Evolutionary conservation across 2,888 invertebrate species (phyloP), one percentile per base, ranked within the genome.

Genomic region (Onchidella celtica): DNA sequence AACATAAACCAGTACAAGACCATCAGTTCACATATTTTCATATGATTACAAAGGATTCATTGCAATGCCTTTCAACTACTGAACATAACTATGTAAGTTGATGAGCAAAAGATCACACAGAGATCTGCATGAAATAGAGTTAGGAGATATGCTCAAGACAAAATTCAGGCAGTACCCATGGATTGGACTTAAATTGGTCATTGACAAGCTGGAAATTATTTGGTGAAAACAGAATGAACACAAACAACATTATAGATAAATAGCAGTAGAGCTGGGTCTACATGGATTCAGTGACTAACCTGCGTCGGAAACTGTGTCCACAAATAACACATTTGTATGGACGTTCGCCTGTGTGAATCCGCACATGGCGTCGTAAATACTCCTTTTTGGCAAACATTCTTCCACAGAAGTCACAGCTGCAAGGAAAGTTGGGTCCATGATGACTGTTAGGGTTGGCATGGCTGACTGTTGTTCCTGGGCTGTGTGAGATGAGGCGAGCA

Each of bases 271-370:
- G n/a, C n/a, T n/a, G n/a, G n/a, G n/a, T n/a, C n/a, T n/a, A n/a
- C n/a, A n/a, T n/a, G n/a, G n/a, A n/a, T n/a, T n/a, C 21, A 63
- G 14, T 14, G 29, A 63, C 66, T 34, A 9, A 81, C 81, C 81
- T 81, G 59, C 81, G 74, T 9, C 84, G 65, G 68, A 84, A 84
- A 74, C 81, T 81, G 34, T 83, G 83, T 6, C 83, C 83, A 75
- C 84, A 84, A 34, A 84, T 83, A 59, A 84, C 84, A 83, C 84
- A 84, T 40, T 83, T 81, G 66, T 84, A 84, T 1, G 84, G 84
- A 0, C 84, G 66, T 59, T 84, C 84, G 9, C 84, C 84, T 4
- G 84, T 84, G 70, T 84, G 84, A 29, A 84, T 83, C 38, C 84
- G 34, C n/a, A 84, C 83, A 57, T 84, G 84, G 0, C 84, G 76